phyloP scores from a whole-genome alignment of 2,797 vertebrate species.

The Alca torda region DNA sequence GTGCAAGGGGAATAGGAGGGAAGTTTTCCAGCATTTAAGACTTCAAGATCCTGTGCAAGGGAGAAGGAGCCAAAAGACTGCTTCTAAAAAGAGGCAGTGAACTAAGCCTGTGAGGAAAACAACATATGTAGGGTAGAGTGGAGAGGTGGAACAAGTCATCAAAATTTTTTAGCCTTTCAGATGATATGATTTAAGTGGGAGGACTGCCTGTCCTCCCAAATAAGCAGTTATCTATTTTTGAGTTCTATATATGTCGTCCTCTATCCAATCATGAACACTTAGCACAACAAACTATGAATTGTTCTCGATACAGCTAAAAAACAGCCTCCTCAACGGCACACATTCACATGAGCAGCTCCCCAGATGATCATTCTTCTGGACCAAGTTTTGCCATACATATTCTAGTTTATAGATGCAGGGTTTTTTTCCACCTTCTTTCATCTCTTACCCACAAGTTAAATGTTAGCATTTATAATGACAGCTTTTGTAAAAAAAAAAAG shows the following conservation, averaged over 20 bases:
- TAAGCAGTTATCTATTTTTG: slow-evolving; percentile 54
- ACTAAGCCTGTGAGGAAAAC: slow-evolving; percentile 43
- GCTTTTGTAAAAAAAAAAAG: background rate
- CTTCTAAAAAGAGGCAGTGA: slow-evolving; percentile 51
- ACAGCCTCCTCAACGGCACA: background rate
- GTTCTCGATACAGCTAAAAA: background rate
- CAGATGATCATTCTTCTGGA: background rate
- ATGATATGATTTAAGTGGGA: slow-evolving; percentile 59
- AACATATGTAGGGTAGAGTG: slow-evolving; percentile 50
- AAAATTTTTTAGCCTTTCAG: slow-evolving; percentile 53
- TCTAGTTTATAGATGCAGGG: background rate
- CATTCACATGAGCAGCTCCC: background rate
- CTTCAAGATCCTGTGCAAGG: background rate
- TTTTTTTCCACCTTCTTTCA: background rate
- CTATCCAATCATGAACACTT: slow-evolving; percentile 46
- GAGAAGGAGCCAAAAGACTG: slow-evolving; percentile 20
- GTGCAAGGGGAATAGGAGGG: background rate
- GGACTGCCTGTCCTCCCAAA: slow-evolving; percentile 62
- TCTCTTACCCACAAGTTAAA: slow-evolving; percentile 8
- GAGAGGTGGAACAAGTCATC: slow-evolving; percentile 63
- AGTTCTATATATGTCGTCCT: slow-evolving; percentile 41
- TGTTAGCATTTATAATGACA: slow-evolving; percentile 17
- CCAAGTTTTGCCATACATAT: background rate
- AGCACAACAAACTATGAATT: slow-evolving; percentile 40
- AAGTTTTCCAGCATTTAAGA: background rate